Evolutionary conservation across 2,797 vertebrate species (phyloP), one percentile per base, ranked within the genome.

Genomic region (Epinephelus awoara): DNA sequence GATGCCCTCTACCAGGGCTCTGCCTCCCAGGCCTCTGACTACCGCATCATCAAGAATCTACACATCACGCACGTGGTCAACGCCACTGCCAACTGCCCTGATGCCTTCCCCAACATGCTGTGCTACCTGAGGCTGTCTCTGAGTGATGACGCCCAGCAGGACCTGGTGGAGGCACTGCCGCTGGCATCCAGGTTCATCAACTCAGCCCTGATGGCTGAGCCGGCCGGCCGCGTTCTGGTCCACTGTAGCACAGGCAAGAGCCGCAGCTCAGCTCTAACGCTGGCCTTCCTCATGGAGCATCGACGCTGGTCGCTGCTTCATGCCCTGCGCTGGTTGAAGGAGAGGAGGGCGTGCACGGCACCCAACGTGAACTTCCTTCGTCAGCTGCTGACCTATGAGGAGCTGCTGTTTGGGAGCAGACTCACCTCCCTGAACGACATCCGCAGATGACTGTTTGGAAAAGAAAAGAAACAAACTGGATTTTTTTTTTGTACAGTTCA

Each of bases 41-140:
- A 88, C 83, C 76, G 78, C 73, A 93, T 94, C 69, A 91, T 94
- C 79, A 92, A 90, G 76, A 92, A 94, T 74, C 88, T 94, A 34
- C 86, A 93, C 62, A 93, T 94, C 82, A 94, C 92, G 27, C 92
- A 94, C n/a, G 92, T 89, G 79, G 86, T 95, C 68, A 94, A 93
- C 4, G 91, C 93, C 54, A 92, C 92, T 4, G 85, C 90, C 18
- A 90, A 93, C 64, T 85, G 82, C 71, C 80, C 92, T 0, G 86
- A 94, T 9, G 90, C 91, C 62, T 94, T 94, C 79, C 90, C 90
- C 49, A 92, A 85, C 77, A 88, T 23, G 18, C 67, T 93, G 59
- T 51, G 64, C 64, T 92, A 94, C 80, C 82, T 92, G 77, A 65
- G 76, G 49, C 91, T 95, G 62, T 77, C 64, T 29, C 88, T 94